Base-by-base conservation (phyloP, 2,888 invertebrate species). In the Drosophila picticornis region DNA sequence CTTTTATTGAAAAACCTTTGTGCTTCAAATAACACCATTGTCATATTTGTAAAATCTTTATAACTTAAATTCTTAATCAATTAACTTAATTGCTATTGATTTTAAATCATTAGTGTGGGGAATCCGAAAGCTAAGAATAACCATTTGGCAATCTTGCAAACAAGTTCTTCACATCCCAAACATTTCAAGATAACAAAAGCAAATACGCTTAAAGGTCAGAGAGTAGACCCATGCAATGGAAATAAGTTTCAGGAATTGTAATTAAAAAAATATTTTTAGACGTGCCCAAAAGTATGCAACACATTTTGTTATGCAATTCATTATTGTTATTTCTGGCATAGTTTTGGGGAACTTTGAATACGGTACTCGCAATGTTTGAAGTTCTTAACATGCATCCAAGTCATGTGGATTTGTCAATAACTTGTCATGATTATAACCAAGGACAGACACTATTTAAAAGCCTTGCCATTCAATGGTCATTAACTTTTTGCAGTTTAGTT, bases 211-310 rank as follows among this genome's bases (percentile, higher is more conserved):
- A 53, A 53, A 53, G 25, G 53, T 34, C 34, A 53, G 5, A 19
- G 11, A 53, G 25, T 25, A 19, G 34, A 13, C 36, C 2, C 7
- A n/a, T 19, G 27, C 7, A 53, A 32, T 5, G 22, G 31, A 53
- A 16, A 34, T 22, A 16, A 9, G 10, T 25, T 53, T 22, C 16
- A 9, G 9, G 9, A 25, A 25, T 34, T 22, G 22, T 5, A 10
- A 34, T 22, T 22, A 16, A 25, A 32, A 27, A 13, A 6, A 1
- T 1, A 7, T 53, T 38, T 31, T 13, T 19, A 6, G 2, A 0
- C 0, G 4, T 13, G 52, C 66, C 66, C 19, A 32, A 25, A 69
- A 46, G 52, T 69, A 69, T 52, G 32, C 69, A 52, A 27, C 16
- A 19, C 0, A 32, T 38, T 50, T 63, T n/a, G 9, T 2, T 16